phyloP scores from a whole-genome alignment of 1,140 invertebrate genomes.

The Schlechtendalia chinensis region DNA sequence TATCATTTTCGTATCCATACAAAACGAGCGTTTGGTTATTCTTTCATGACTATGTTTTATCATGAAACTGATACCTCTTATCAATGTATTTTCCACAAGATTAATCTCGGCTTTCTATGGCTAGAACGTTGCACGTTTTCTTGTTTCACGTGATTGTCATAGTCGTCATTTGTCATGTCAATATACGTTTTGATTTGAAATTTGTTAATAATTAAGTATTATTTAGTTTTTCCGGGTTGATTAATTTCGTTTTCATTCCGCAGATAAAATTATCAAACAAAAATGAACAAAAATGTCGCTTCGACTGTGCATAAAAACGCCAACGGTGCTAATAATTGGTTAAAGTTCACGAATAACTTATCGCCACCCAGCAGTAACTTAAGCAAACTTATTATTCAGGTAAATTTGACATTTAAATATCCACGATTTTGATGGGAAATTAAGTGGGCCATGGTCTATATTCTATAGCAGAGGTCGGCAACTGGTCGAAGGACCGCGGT shows the following conservation, averaged over 20 bases:
- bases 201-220: too few relatives aligned
- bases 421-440: background rate
- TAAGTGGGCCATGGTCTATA: too few relatives aligned
- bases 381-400: background rate
- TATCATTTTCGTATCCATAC: background rate
- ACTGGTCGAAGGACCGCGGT: too few relatives aligned
- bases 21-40: background rate
- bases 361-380: background rate
- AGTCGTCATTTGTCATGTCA: too few relatives aligned
- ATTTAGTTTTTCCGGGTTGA: too few relatives aligned
- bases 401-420: background rate
- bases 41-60: background rate
- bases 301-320: constrained; percentile 15
- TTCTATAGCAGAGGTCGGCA: too few relatives aligned
- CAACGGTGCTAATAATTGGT: constrained; percentile 37
- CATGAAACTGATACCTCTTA: background rate
- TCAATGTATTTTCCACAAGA: background rate
- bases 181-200: too few relatives aligned
- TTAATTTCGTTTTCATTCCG: too few relatives aligned
- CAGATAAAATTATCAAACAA: background rate
- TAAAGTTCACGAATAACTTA: background rate
- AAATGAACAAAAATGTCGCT: constrained; percentile 19
- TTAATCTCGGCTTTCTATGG: too few relatives aligned
- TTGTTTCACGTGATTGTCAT: too few relatives aligned
- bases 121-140: too few relatives aligned